Base-by-base conservation (phyloP, 1,140 invertebrate genomes). In the Xylocopa sonorina region DNA sequence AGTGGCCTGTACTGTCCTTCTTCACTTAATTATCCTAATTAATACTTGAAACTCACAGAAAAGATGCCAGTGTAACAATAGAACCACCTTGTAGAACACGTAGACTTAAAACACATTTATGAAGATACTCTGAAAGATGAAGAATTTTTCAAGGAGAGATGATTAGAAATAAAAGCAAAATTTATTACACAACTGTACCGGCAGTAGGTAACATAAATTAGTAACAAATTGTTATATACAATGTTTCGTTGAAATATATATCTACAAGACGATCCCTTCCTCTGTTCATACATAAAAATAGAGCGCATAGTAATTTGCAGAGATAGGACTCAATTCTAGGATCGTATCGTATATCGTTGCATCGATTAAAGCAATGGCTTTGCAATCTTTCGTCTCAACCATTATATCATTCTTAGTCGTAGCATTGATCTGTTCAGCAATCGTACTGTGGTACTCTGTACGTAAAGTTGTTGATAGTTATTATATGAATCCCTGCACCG, bases 381-480 rank as follows among this genome's bases (percentile, higher is more conserved):
- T 82, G 82, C 51, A 85, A 85, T 53, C 62, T 50, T n/a, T 76
- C 38, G n/a, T 12, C 67, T 21, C 57, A 55, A 51, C 63, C n/a
- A 12, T 57, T 41, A 60, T 41, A 60, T 76, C 73, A 24, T 27
- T 38, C 43, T 57, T 34, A n/a, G n/a, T n/a, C n/a, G n/a, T n/a
- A n/a, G 24, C 21, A 14, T n/a, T 9, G 32, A 14, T 24, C 38
- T 55, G 41, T 74, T 86, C 51, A 95, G 96, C 97, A 98, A 92
- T 98, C 97, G 85, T 95, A 94, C 90, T 97, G 96, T 69, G 96
- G 96, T 81, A 97, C 94, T 87, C 96, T 94, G 90, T 95, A 98
- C 4, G 97, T 98, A 79, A 95, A 95, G 92, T 99, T 98, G 92
- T 98, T 95, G 92, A 96, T 97, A 58, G 94, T 93, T 58, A 99